Base-by-base conservation (phyloP, 2,797 vertebrate genomes). In the Acipenser transmontanus region DNA sequence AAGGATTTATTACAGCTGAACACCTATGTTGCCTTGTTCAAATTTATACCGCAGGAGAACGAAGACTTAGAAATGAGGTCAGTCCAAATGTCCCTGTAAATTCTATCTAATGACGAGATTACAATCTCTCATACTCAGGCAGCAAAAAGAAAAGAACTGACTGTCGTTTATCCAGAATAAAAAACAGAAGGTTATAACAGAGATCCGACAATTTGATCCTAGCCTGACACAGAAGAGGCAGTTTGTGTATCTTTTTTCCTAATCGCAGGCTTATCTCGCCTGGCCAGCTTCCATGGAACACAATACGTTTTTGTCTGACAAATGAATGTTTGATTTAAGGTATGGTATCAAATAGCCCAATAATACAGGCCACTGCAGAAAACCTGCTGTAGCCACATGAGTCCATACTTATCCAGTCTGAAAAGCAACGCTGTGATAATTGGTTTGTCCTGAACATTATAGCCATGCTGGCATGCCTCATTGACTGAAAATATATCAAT, bases 41-140 rank as follows among this genome's bases (percentile, higher is more conserved):
- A 86, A 84, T 98, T 94, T 85, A 84, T 82, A 66, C 87, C 95
- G 68, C 96, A 99, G 78, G 95, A 98, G 71, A 93, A 83, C 70
- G 91, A 96, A 73, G 96, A 99, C 80, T 89, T 99, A 86, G 94
- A 97, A 83, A 92, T 99, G 90, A 96, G 93, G 97, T 97, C 76
- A 86, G 82, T 73, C 48, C 13, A 69, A 20, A 56, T 47, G 17
- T 3, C 13, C 14, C 48, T 11, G 14, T 14, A 57, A 57, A 57
- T 57, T 1, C 12, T 57, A 7, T 13, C 14, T 11, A 57, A 57
- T 14, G 54, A 11, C 6, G 9, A 1, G 34, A 34, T 34, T 34
- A 34, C 12, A 57, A 6, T 11, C 12, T 57, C 9, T 57, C 14
- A 13, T 57, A 13, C 7, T 7, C 7, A 7, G 54, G 54, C 54